Evolutionary conservation across 1,140 invertebrate genomes (phyloP).

Genomic region (Idris sp.): DNA sequence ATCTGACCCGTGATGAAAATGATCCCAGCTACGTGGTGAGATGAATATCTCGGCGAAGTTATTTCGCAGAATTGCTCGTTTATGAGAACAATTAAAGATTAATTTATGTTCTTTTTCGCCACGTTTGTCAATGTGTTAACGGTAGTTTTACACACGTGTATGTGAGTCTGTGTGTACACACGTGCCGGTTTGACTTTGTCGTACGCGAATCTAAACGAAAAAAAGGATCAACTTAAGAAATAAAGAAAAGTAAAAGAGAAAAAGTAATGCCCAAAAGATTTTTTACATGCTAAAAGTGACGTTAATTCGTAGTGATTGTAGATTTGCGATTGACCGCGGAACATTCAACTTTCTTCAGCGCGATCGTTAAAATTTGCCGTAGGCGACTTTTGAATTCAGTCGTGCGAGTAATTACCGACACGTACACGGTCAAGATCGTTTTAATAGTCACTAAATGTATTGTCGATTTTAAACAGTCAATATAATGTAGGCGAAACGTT

Average conservation of each 20-base stretch:
- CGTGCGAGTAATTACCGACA: slow-evolving; percentile 63
- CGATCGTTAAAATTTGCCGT: slow-evolving; percentile 62
- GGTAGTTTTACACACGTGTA: slow-evolving; percentile 62
- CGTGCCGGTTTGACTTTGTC: slow-evolving; percentile 24
- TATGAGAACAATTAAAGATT: slow-evolving; percentile 61
- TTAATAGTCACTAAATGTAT: slow-evolving; percentile 65
- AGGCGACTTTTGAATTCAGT: slow-evolving; percentile 60
- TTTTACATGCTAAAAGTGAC: slow-evolving; percentile 60
- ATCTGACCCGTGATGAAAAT: slow-evolving; percentile 54
- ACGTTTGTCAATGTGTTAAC: slow-evolving; percentile 55
- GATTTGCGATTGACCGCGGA: slow-evolving; percentile 64
- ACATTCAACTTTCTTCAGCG: slow-evolving; percentile 61
- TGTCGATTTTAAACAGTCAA: slow-evolving; percentile 60
- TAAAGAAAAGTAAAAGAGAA: slow-evolving; percentile 5
- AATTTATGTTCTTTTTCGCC: slow-evolving; percentile 58
- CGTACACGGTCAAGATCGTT: slow-evolving; percentile 63
- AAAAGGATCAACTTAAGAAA: slow-evolving; percentile 20
- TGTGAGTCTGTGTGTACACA: no score
- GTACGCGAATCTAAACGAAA: slow-evolving; percentile 37
- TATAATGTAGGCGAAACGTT: slow-evolving; percentile 59
- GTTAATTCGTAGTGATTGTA: slow-evolving; percentile 65
- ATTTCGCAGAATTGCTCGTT: slow-evolving; percentile 58
- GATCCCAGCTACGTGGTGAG: slow-evolving; percentile 57
- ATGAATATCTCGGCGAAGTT: slow-evolving; percentile 57
- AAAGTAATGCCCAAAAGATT: slow-evolving; percentile 45